Evolutionary conservation across 2,797 vertebrate species (phyloP).

Genomic region (Ceryle rudis): DNA sequence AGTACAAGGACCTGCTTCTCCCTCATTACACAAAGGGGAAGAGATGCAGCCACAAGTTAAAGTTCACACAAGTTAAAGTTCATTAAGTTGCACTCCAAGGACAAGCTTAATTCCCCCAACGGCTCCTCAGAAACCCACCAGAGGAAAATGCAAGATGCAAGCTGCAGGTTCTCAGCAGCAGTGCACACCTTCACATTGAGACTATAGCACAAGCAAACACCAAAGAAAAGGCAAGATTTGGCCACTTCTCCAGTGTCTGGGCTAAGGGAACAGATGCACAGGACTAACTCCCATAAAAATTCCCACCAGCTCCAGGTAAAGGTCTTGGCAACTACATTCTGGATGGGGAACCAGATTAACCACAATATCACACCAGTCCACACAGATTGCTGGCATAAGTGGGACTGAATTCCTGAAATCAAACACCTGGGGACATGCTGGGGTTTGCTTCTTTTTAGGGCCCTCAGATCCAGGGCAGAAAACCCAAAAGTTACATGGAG

Average conservation of each 20-base stretch:
- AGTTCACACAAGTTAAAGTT: background rate
- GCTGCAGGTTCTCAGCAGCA: background rate
- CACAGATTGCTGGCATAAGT: background rate
- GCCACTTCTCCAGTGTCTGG: background rate
- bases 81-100: background rate
- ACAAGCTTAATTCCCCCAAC: background rate
- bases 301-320: too few species aligned
- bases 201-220: background rate
- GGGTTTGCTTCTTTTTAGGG: background rate
- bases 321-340: background rate
- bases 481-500: background rate
- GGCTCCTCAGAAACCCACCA: background rate
- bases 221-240: background rate
- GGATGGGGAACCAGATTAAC: background rate
- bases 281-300: background rate
- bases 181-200: accelerated
- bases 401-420: background rate
- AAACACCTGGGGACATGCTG: accelerated
- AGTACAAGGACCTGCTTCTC: background rate
- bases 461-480: background rate
- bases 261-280: background rate
- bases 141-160: background rate
- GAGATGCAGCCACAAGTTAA: background rate
- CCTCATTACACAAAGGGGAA: background rate
- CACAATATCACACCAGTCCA: background rate